These are phyloP conservation scores for Ridgeia piscesae DNA, from an alignment of 1,140 invertebrate species.

Conservation along the genomic window DNA sequence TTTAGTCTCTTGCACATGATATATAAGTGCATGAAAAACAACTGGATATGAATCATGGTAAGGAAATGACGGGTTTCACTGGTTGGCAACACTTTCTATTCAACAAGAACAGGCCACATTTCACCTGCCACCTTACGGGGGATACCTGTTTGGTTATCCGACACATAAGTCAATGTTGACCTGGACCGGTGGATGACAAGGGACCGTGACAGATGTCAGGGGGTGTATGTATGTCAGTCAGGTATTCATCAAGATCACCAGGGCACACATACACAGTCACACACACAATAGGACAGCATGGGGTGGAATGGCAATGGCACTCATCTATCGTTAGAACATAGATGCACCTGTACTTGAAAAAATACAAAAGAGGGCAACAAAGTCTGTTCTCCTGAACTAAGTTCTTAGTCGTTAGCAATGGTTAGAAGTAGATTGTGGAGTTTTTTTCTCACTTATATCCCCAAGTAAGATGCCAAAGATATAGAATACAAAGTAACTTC, in stretches of 20 bases:
- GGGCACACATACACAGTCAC: background rate
- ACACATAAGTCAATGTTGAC: background rate
- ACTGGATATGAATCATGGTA: background rate
- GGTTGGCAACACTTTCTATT: background rate
- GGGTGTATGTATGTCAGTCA: background rate
- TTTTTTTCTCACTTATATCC: no score
- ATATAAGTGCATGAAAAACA: background rate
- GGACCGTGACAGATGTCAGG: background rate
- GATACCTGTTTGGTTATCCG: background rate
- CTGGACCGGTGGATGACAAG: background rate
- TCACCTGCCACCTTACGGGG: background rate
- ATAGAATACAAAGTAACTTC: no score
- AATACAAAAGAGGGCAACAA: no score
- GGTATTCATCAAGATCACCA: background rate
- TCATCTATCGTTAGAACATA: background rate
- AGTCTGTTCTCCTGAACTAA: no score
- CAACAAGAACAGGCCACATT: background rate
- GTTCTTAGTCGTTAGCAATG: no score
- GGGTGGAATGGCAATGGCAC: background rate
- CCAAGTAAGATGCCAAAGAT: no score
- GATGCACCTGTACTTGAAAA: no score
- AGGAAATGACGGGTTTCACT: background rate
- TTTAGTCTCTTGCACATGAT: background rate
- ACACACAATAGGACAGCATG: background rate
- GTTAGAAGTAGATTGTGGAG: no score